Conservation (phyloP, 2,113 vertebrate species). For the Ceyx margarethae region DNA sequence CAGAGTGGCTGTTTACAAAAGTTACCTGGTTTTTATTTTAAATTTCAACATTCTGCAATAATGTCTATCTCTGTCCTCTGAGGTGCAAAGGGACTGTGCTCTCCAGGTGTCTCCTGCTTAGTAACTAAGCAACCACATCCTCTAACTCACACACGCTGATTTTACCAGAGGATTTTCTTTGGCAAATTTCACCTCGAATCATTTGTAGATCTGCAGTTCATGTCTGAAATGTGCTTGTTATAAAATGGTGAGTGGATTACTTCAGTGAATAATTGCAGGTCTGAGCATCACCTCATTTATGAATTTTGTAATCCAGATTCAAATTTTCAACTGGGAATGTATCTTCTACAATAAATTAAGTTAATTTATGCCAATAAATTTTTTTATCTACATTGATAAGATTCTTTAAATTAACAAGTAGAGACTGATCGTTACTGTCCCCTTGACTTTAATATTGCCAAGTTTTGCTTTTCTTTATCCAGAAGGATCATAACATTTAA, state of each 20-base stretch:
- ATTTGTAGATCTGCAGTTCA: not conserved
- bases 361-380: not conserved
- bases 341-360: not conserved
- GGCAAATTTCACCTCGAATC: not conserved
- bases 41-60: not conserved
- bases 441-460: not conserved
- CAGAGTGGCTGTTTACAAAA: not conserved
- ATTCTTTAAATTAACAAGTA: not conserved
- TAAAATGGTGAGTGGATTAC: not conserved
- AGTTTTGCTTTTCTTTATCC: not conserved
- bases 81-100: not conserved
- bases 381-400: not conserved
- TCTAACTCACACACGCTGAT: not conserved
- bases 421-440: not conserved
- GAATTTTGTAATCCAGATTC: not conserved
- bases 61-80: not conserved
- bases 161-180: not conserved
- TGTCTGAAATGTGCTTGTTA: not conserved
- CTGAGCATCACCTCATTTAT: not conserved
- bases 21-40: not conserved
- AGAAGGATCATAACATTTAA: not conserved
- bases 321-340: not conserved
- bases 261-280: not conserved
- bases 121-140: conserved; percentile 37
- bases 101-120: not conserved